Conservation (phyloP, 2,888 invertebrate genomes). For the Macrosoma leucophasiata region DNA sequence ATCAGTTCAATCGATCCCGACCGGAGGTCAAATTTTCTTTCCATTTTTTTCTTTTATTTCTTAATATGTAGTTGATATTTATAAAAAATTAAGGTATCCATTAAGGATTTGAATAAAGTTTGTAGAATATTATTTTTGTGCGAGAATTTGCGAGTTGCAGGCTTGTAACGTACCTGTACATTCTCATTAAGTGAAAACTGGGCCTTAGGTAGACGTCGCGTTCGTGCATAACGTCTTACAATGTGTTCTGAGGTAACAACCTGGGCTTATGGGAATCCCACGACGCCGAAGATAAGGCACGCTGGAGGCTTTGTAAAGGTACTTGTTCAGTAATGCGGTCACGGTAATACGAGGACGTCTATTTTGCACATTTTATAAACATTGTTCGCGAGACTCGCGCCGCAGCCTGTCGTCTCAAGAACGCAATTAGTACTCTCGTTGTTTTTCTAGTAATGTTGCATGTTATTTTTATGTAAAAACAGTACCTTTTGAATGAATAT, state of each 20-base stretch:
- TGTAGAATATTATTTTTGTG: too few relatives aligned
- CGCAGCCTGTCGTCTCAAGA: slow-evolving; percentile 35
- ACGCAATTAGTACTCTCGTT: slow-evolving; percentile 56
- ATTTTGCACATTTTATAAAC: slow-evolving; percentile 56
- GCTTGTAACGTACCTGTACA: slow-evolving; percentile 52
- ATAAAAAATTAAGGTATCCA: too few relatives aligned
- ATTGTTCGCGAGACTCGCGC: slow-evolving; percentile 42
- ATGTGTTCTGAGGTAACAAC: slow-evolving; percentile 69
- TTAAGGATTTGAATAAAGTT: too few relatives aligned
- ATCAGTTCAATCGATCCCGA: too few relatives aligned
- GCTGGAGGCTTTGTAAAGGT: slow-evolving; percentile 59
- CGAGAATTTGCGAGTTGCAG: too few relatives aligned
- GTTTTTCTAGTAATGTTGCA: too few relatives aligned
- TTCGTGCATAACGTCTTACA: slow-evolving; percentile 66
- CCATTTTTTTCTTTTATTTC: too few relatives aligned
- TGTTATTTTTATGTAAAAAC: too few relatives aligned
- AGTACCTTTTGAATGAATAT: too few relatives aligned
- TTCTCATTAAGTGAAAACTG: slow-evolving; percentile 57
- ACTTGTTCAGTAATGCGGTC: slow-evolving; percentile 59
- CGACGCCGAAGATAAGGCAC: slow-evolving; percentile 67
- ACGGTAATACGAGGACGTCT: slow-evolving; percentile 45
- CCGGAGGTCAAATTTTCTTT: too few relatives aligned
- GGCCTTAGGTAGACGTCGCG: slow-evolving; percentile 50
- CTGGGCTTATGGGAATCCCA: slow-evolving; percentile 53
- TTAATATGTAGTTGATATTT: too few relatives aligned